These are phyloP conservation scores for Emydura subglobosa DNA, from an alignment of 2,113 vertebrate species.

Conservation along the genomic window DNA sequence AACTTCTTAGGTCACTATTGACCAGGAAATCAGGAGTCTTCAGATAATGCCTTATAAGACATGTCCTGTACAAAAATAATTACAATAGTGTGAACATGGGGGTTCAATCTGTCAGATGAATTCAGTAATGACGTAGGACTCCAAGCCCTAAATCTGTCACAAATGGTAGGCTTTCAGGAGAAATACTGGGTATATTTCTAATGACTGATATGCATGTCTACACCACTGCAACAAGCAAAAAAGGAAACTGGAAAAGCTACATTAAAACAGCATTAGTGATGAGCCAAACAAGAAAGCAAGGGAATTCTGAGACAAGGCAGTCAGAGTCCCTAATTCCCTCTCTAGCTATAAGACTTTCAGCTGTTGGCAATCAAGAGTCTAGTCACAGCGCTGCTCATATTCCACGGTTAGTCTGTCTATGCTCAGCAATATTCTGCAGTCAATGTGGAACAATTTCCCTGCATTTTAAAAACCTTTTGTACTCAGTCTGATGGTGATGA, in stretches of 20 bases:
- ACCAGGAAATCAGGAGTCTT: too few relatives aligned
- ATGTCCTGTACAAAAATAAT: neutral
- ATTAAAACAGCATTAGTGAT: conserved; percentile 54
- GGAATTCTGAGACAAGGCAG: conserved; percentile 44
- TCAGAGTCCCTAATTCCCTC: conserved; percentile 50
- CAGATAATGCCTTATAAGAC: neutral
- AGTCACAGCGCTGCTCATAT: conserved; percentile 58
- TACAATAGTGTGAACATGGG: neutral
- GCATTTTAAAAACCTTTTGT: conserved; percentile 57
- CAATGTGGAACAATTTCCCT: conserved; percentile 68
- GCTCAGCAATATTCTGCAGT: neutral
- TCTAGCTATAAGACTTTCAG: conserved; percentile 58
- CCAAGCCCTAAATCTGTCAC: neutral
- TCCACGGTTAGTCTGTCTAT: conserved; percentile 63
- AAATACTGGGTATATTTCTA: conserved; percentile 4
- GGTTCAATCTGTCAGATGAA: neutral
- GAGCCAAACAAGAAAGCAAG: neutral
- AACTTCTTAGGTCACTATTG: neutral
- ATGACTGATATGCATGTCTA: conserved; percentile 1
- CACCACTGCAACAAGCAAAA: neutral
- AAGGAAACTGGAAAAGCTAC: conserved; percentile 22
- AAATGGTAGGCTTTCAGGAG: neutral
- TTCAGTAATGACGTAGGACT: neutral
- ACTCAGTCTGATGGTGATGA: neutral
- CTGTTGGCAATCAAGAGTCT: conserved; percentile 71